A percentile compares a stretch with the other conserved stretches of the same genome.
phyloP scores from a whole-genome alignment of 2,797 vertebrate species.

The Falco peregrinus region DNA sequence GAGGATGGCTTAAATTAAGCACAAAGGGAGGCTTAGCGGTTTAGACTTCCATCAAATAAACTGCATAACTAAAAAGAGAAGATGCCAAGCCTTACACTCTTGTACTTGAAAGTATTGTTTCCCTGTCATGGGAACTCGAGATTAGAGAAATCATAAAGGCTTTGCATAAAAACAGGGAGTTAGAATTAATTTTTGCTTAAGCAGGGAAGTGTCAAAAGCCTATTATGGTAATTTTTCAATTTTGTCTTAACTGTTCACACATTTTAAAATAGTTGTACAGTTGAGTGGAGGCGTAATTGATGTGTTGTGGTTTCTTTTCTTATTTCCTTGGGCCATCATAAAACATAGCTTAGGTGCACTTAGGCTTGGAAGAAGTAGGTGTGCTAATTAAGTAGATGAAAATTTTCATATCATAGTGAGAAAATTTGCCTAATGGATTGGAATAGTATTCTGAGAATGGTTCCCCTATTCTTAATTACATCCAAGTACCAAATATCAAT shows the following conservation, averaged over 20 bases:
- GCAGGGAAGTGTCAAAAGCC: slow-evolving; percentile 67
- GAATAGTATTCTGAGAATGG: slow-evolving; percentile 16
- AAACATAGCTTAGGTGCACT: slow-evolving; percentile 46
- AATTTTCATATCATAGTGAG: slow-evolving; percentile 54
- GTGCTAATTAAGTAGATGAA: slow-evolving; percentile 65
- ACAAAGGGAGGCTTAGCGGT: slow-evolving; percentile 64
- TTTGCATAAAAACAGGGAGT: slow-evolving; percentile 68
- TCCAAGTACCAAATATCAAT: slow-evolving; percentile 37
- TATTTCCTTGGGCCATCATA: slow-evolving; percentile 34
- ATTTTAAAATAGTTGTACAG: slow-evolving; percentile 65
- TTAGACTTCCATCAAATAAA: slow-evolving; percentile 72
- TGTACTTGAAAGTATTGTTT: slow-evolving; percentile 65
- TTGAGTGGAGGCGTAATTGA: slow-evolving; percentile 47
- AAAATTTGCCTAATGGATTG: slow-evolving; percentile 62
- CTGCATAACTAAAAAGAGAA: slow-evolving; percentile 65
- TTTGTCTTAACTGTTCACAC: slow-evolving; percentile 64
- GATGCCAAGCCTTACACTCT: slow-evolving; percentile 39
- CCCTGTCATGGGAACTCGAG: slow-evolving; percentile 47
- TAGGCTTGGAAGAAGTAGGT: slow-evolving; percentile 47
- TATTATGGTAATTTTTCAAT: slow-evolving; percentile 68
- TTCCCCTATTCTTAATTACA: slow-evolving; percentile 50
- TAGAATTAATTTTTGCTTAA: slow-evolving; percentile 76
- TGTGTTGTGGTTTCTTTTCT: slow-evolving; percentile 38
- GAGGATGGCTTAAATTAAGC: slow-evolving; percentile 68
- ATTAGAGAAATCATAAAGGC: slow-evolving; percentile 74